Evolutionary conservation across 1,140 invertebrate genomes (phyloP), one percentile per base, ranked within the genome.

Genomic region (Venturia canescens): DNA sequence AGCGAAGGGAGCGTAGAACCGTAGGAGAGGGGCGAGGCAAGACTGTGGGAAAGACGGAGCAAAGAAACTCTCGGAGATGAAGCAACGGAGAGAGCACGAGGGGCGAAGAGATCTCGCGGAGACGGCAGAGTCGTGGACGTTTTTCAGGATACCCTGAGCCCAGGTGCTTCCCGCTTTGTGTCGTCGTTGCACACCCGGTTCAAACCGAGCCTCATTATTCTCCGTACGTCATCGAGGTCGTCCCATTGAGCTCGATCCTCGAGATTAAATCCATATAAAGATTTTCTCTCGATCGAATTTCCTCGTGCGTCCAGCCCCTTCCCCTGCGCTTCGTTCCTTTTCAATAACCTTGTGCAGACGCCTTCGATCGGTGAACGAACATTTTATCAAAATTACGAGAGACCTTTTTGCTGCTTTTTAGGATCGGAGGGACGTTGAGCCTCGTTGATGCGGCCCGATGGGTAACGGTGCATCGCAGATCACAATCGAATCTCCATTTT

Each of bases 1-100:
- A 26, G 44, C n/a, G n/a, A 74, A 50, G 71, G 71, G 71, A 15
- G n/a, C 57, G 26, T 21, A 48, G 66, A 50, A 79, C 27, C 60
- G 60, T 26, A 53, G 50, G 29, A 76, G 31, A 31, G 29, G 31
- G 21, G 57, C 31, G 57, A 60, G 15, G 6, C 16, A 76, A 60
- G 31, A 27, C 26, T 53, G 23, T 50, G 44, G 53, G 60, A 23
- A 23, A 63, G 60, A 23, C 60, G 27, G 60, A 23, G 60, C n/a
- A 13, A 63, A 63, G 23, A 63, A 23, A 26, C 13, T 21, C 23
- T 21, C 21, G 60, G 60, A 11, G 60, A 53, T 53, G 60, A 63
- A 26, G 60, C n/a, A 63, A 63, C 23, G 11, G 3, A 23, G 23
- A 63, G 60, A 63, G 60, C 4, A 63, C n/a, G n/a, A 63, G 2